Evolutionary conservation across 2,888 invertebrate genomes (phyloP).

Genomic region (Pristionchus entomophagus): DNA sequence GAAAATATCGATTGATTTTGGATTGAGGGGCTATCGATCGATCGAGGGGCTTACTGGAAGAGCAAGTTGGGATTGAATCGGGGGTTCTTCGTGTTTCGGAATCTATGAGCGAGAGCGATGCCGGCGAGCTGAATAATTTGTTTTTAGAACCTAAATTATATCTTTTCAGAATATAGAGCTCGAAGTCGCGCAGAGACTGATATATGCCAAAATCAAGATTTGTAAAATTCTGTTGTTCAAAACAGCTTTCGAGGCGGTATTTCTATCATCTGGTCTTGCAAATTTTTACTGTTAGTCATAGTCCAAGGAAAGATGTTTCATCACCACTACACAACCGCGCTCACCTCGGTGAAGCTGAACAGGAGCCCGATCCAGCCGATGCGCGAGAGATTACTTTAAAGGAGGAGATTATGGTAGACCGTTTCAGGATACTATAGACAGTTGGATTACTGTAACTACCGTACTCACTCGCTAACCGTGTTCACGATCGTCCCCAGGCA

Average conservation of each 20-base stretch:
- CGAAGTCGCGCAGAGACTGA: no score
- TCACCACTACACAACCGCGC: not conserved
- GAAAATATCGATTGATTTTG: no score
- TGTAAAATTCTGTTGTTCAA: no score
- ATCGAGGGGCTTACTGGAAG: conserved; percentile 26
- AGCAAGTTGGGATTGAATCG: conserved; percentile 79
- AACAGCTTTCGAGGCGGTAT: no score
- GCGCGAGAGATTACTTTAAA: conserved; percentile 34
- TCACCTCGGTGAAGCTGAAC: conserved; percentile 47
- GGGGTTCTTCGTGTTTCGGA: conserved; percentile 98
- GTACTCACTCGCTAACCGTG: conserved; percentile 21
- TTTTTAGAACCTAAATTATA: no score
- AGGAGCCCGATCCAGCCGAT: conserved; percentile 45
- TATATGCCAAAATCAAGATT: no score
- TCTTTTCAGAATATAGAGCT: no score
- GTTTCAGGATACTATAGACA: not conserved
- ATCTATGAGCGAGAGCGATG: conserved; percentile 95
- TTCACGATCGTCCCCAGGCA: conserved; percentile 30
- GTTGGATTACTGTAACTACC: not conserved
- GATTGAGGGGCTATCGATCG: not conserved
- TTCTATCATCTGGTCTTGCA: no score
- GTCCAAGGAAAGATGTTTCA: no score
- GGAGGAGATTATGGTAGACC: not conserved
- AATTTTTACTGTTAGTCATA: no score
- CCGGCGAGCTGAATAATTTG: conserved; percentile 89